These are phyloP conservation scores for Tadarida brasiliensis DNA, from an alignment of 2,797 vertebrate species.

Conservation along the genomic window DNA sequence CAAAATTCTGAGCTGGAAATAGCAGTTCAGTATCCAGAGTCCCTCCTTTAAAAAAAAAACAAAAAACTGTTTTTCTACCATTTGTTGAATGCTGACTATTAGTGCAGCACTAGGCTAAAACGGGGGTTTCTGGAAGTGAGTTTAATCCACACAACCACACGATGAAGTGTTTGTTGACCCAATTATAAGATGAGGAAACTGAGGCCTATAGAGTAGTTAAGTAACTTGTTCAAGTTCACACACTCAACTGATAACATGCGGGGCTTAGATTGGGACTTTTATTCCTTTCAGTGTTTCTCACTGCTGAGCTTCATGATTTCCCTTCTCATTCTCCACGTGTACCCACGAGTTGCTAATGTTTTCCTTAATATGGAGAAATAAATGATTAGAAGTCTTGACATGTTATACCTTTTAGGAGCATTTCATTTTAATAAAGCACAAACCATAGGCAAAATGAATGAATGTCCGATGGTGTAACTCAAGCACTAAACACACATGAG, in stretches of 20 bases:
- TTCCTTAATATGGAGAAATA: slow-evolving; percentile 5
- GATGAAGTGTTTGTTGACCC: neutral
- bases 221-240: neutral
- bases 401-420: neutral
- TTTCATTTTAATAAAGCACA: neutral
- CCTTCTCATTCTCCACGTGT: neutral
- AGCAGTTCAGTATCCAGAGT: neutral
- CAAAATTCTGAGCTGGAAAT: slow-evolving; percentile 19
- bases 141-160: neutral
- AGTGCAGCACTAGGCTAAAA: neutral
- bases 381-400: neutral
- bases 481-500: neutral
- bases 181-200: slow-evolving; percentile 5
- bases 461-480: neutral
- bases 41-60: neutral
- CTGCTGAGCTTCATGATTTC: neutral
- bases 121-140: neutral
- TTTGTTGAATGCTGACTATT: neutral
- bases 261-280: neutral
- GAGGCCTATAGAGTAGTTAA: neutral
- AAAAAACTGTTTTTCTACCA: neutral
- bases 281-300: neutral
- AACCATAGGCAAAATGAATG: neutral
- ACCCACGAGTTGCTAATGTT: neutral
- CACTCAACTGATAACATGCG: neutral